These are phyloP conservation scores for Drosophila mimica DNA, from an alignment of 2,888 invertebrate species.

Conservation along the genomic window DNA sequence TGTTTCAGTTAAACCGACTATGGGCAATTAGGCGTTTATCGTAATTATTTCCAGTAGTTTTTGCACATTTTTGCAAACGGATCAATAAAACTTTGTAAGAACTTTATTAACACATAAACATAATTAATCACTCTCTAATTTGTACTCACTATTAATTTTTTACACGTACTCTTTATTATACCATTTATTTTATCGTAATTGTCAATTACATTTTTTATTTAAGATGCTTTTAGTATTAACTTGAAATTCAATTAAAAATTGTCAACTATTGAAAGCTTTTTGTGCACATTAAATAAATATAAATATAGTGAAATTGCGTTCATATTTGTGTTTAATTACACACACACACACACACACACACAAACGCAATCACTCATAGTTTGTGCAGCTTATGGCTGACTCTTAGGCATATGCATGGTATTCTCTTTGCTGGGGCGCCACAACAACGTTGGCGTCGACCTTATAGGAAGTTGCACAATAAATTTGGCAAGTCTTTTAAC, in stretches of 20 bases:
- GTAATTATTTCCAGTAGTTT: neutral
- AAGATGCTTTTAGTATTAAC: neutral
- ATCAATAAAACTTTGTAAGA: neutral
- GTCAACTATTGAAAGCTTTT: neutral
- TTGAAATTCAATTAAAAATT: neutral
- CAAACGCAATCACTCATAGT: neutral
- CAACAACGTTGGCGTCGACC: slow-evolving; percentile 40
- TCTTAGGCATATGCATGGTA: slow-evolving; percentile 19
- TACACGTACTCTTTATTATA: neutral
- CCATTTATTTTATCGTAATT: neutral
- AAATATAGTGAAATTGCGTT: neutral
- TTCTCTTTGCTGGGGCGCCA: slow-evolving; percentile 35
- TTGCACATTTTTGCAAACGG: neutral
- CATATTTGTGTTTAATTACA: neutral
- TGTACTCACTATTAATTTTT: neutral
- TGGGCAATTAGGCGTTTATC: neutral
- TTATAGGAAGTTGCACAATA: slow-evolving; percentile 44
- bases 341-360: neutral
- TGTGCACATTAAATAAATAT: neutral
- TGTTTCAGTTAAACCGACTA: neutral
- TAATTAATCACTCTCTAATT: neutral
- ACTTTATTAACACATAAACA: neutral
- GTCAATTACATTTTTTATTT: neutral
- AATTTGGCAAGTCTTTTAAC: slow-evolving; percentile 61
- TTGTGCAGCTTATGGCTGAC: neutral